Percentiles rank a stretch among this genome's conserved stretches.
Evolutionary conservation across 2,888 invertebrate genomes (phyloP).

Genomic region (Maniola hyperantus): DNA sequence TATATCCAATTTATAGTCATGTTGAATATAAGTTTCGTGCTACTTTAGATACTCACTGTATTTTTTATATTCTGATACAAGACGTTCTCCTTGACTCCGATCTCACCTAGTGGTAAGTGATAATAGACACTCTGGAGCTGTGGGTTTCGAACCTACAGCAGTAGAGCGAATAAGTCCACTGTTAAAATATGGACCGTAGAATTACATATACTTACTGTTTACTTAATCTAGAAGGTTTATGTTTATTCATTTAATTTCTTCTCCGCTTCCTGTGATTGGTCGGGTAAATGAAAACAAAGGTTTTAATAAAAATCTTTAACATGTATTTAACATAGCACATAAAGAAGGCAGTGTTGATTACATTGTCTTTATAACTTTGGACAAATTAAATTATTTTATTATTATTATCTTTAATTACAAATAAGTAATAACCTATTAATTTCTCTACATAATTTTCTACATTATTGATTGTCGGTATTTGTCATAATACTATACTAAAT

Average conservation of each 20-base stretch:
- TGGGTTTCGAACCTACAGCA: too few relatives aligned
- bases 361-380: slow-evolving; percentile 33
- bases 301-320: slow-evolving; percentile 35
- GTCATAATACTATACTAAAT: slow-evolving; percentile 11
- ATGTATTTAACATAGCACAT: slow-evolving; percentile 45
- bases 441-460: slow-evolving; percentile 10
- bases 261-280: too few relatives aligned
- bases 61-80: too few relatives aligned
- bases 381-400: slow-evolving; percentile 31
- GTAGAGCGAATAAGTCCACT: too few relatives aligned
- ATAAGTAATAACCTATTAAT: slow-evolving; percentile 12
- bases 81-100: too few relatives aligned
- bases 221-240: too few relatives aligned
- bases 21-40: slow-evolving; percentile 22
- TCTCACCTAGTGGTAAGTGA: too few relatives aligned
- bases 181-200: too few relatives aligned
- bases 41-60: too few relatives aligned
- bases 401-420: slow-evolving; percentile 25
- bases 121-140: too few relatives aligned
- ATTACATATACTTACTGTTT: too few relatives aligned
- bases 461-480: slow-evolving; percentile 20
- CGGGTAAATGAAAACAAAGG: neutral
- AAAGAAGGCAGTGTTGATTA: slow-evolving; percentile 45
- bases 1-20: slow-evolving; percentile 28
- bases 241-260: too few relatives aligned